Evolutionary conservation across 2,888 invertebrate genomes (phyloP).

Genomic region (Archips crataeganus): DNA sequence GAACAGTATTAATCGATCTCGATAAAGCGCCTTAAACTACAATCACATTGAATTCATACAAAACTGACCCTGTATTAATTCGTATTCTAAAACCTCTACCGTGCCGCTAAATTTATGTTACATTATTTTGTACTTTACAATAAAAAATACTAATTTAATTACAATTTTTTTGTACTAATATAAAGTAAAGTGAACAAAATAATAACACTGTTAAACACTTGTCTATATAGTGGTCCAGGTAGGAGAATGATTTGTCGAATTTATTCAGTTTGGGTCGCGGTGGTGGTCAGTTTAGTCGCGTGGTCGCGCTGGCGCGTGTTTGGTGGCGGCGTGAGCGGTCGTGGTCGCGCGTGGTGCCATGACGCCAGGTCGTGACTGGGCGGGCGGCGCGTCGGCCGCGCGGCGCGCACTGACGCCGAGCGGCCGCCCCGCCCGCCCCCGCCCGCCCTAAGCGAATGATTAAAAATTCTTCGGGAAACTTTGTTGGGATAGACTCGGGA

Average conservation of each 20-base stretch:
- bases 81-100: conserved; percentile 79
- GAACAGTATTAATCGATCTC: conserved; percentile 72
- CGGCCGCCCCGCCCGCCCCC: conserved; percentile 66
- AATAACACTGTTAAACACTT: conserved; percentile 50
- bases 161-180: conserved; percentile 82
- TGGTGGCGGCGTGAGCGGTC: conserved; percentile 48
- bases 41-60: conserved; percentile 86
- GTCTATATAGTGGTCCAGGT: conserved; percentile 86
- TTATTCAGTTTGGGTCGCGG: conserved; percentile 82
- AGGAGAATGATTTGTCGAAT: conserved; percentile 85
- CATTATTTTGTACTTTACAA: conserved; percentile 83
- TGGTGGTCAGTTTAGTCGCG: conserved; percentile 64
- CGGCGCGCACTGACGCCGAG: conserved; percentile 84
- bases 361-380: conserved; percentile 63
- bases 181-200: conserved; percentile 55
- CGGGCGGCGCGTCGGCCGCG: conserved; percentile 84
- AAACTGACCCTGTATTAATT: conserved; percentile 85
- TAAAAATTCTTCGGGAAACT: conserved; percentile 79
- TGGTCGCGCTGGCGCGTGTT: conserved; percentile 55
- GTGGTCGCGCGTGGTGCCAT: conserved; percentile 65
- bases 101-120: conserved; percentile 66
- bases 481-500: conserved; percentile 45
- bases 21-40: conserved; percentile 82
- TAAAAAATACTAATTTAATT: conserved; percentile 76
- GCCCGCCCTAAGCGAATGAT: conserved; percentile 64